Conservation (phyloP, 2,888 invertebrate species). For the Brachyopa scutellaris region DNA sequence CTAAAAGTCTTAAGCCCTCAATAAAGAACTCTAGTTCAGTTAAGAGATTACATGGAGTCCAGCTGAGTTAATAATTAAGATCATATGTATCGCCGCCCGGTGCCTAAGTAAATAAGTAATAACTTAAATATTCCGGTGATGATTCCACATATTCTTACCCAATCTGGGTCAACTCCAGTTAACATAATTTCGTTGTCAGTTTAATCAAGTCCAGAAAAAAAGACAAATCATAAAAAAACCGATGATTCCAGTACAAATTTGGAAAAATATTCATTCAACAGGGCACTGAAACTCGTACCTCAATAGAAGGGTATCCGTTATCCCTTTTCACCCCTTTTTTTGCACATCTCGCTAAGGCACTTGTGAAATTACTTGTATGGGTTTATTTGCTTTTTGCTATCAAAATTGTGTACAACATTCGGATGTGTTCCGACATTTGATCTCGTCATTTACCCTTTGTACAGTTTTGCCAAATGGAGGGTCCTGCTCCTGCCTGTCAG, state of each 20-base stretch:
- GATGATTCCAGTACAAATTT: conserved; percentile 46
- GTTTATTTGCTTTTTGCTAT: conserved; percentile 37
- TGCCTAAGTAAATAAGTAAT: no score
- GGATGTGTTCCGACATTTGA: conserved; percentile 54
- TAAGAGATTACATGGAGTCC: no score
- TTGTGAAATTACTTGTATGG: conserved; percentile 17
- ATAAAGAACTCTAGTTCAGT: no score
- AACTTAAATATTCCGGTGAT: no score
- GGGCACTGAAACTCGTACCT: no score
- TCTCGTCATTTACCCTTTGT: conserved; percentile 55
- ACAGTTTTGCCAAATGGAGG: conserved; percentile 7
- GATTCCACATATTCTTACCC: no score
- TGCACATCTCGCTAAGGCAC: conserved; percentile 1
- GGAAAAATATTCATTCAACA: conserved; percentile 22
- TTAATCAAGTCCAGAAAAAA: conserved; percentile 34
- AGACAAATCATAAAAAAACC: conserved; percentile 41
- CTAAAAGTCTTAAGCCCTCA: no score
- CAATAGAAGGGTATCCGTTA: conserved; percentile 1
- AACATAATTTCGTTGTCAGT: conserved; percentile 6
- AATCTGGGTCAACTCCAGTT: conserved; percentile 2
- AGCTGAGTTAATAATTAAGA: no score
- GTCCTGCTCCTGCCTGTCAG: conserved; percentile 23
- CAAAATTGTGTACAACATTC: conserved; percentile 38
- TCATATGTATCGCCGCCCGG: no score
- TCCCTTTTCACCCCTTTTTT: not conserved